Evolutionary conservation across 2,888 invertebrate genomes (phyloP).

Genomic region (Branchinecta sandiegonensis): DNA sequence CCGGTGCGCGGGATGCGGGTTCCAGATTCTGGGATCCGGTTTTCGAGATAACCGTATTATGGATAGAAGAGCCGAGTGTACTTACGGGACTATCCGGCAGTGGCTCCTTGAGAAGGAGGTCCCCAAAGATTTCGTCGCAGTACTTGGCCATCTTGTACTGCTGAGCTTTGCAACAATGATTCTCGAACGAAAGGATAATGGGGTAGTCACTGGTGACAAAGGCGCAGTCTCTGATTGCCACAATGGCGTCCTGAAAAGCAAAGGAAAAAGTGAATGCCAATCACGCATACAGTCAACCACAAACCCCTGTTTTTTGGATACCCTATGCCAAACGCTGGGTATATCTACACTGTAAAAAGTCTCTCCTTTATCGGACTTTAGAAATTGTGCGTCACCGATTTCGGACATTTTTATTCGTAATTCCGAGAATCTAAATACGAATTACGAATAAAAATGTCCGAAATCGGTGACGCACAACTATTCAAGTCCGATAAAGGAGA

Average conservation of each 20-base stretch:
- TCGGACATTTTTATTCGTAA: too few species aligned
- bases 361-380: too few species aligned
- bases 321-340: too few species aligned
- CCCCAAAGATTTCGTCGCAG: slow-evolving; percentile 93
- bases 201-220: slow-evolving; percentile 97
- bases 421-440: too few species aligned
- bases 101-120: slow-evolving; percentile 74
- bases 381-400: too few species aligned
- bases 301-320: too few species aligned
- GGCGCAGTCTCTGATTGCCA: slow-evolving; percentile 92
- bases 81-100: slow-evolving; percentile 70
- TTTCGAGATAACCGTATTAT: neutral
- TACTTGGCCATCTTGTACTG: slow-evolving; percentile 97
- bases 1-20: neutral
- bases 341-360: too few species aligned
- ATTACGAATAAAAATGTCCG: too few species aligned
- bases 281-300: too few species aligned
- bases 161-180: slow-evolving; percentile 95
- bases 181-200: slow-evolving; percentile 94
- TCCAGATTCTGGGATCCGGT: neutral
- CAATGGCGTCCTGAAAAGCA: slow-evolving; percentile 62
- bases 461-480: too few species aligned
- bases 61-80: slow-evolving; percentile 23
- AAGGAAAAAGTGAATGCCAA: neutral
- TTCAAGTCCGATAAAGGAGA: too few species aligned